Conservation (phyloP, 1,140 invertebrate species). For the Megalopta genalis region DNA sequence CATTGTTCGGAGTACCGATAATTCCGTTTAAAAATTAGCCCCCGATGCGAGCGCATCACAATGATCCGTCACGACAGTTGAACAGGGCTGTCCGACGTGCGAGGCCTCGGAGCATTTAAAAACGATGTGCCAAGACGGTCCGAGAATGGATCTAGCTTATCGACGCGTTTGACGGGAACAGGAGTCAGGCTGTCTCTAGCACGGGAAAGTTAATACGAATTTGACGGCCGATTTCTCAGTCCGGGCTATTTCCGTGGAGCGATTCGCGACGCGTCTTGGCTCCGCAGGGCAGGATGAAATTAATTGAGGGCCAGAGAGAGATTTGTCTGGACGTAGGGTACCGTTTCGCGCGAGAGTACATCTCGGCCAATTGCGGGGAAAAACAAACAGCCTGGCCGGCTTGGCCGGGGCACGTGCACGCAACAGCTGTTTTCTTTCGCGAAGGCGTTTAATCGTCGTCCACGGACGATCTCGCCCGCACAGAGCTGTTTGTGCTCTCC, state of each 20-base stretch:
- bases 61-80: too few species aligned
- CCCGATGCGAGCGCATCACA: too few species aligned
- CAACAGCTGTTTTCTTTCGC: slow-evolving; percentile 7
- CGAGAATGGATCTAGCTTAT: not conserved
- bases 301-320: slow-evolving; percentile 2
- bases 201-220: slow-evolving; percentile 27
- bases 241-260: slow-evolving; percentile 8
- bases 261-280: slow-evolving; percentile 22
- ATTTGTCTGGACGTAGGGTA: slow-evolving; percentile 1
- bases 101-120: too few species aligned
- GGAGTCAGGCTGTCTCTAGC: not conserved
- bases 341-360: not conserved
- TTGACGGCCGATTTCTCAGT: slow-evolving; percentile 21
- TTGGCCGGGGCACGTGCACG: not conserved
- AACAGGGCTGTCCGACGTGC: too few species aligned
- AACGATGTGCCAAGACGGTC: too few species aligned
- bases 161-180: not conserved
- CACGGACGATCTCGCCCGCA: not conserved
- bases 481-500: not conserved
- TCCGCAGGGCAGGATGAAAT: not conserved
- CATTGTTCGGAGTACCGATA: too few species aligned
- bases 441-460: not conserved
- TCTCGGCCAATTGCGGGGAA: slow-evolving; percentile 24
- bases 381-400: slow-evolving; percentile 30
- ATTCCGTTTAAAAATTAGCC: too few species aligned